Evolutionary conservation across 2,888 invertebrate species (phyloP).

Genomic region (Pyrocoelia pectoralis): DNA sequence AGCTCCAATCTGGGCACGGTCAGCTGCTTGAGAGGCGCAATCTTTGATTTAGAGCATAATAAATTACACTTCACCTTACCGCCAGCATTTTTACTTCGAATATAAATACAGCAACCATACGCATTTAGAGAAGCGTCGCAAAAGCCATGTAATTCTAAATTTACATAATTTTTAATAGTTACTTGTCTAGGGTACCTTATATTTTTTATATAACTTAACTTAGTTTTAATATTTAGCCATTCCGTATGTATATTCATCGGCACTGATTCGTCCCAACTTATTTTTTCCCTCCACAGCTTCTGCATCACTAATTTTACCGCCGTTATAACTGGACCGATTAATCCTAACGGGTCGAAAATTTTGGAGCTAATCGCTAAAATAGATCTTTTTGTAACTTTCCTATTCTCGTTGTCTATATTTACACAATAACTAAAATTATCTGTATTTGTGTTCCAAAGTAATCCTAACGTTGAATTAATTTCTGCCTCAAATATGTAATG

Average conservation of each 20-base stretch:
- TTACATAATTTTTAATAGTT: conserved; percentile 10
- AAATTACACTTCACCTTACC: conserved; percentile 20
- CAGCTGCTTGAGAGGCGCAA: conserved; percentile 36
- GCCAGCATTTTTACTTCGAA: conserved; percentile 26
- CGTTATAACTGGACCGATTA: conserved; percentile 2
- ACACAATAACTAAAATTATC: conserved; percentile 37
- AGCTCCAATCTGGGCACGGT: conserved; percentile 38
- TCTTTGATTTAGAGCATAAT: conserved; percentile 42
- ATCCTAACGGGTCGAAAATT: conserved; percentile 4
- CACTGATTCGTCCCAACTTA: conserved; percentile 5
- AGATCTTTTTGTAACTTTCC: background rate
- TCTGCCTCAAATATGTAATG: conserved; percentile 11
- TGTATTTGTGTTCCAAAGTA: conserved; percentile 29
- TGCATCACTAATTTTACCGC: conserved; percentile 1
- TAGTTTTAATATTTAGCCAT: background rate
- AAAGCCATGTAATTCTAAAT: conserved; percentile 41
- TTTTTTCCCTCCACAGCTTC: background rate
- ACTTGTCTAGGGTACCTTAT: background rate
- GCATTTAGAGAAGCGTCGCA: conserved; percentile 38
- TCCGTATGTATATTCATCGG: background rate
- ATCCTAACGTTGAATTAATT: conserved; percentile 18
- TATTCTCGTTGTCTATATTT: conserved; percentile 21
- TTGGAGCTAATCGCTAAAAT: conserved; percentile 2
- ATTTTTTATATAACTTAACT: background rate
- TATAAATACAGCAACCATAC: conserved; percentile 44